Conservation (phyloP, 1,140 invertebrate species). For the Sitobion miscanthi region DNA sequence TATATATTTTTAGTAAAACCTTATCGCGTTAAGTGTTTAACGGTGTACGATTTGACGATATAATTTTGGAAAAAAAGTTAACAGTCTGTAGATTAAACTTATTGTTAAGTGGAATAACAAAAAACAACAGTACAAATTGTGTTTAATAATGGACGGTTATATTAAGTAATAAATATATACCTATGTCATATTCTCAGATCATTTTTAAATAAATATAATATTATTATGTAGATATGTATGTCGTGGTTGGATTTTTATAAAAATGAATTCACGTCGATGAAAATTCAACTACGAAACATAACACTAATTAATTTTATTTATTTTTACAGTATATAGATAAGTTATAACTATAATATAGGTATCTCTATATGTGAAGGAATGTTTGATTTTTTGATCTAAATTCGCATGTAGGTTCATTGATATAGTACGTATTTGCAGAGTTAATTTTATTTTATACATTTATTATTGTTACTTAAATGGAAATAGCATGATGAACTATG, state of each 20-base stretch:
- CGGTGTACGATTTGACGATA: neutral
- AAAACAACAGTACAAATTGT: neutral
- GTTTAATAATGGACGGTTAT: neutral
- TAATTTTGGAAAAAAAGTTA: neutral
- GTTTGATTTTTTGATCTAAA: neutral
- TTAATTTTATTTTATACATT: neutral
- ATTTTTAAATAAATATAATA: neutral
- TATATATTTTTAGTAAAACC: neutral
- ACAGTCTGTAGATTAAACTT: neutral
- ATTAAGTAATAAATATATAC: neutral
- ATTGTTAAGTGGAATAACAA: neutral
- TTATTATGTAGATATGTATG: neutral
- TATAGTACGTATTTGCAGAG: neutral
- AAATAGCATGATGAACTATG: neutral
- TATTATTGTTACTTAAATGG: neutral
- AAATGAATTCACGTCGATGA: too few species aligned
- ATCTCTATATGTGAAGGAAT: neutral
- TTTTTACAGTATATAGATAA: neutral
- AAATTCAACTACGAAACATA: too few species aligned
- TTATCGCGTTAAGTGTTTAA: neutral
- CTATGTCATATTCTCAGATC: too few species aligned
- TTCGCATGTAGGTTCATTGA: neutral
- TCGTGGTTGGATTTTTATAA: neutral
- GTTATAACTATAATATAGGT: too few species aligned
- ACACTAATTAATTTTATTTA: neutral